Evolutionary conservation across 2,113 vertebrate species (phyloP).

Genomic region (Meleagris gallopavo): DNA sequence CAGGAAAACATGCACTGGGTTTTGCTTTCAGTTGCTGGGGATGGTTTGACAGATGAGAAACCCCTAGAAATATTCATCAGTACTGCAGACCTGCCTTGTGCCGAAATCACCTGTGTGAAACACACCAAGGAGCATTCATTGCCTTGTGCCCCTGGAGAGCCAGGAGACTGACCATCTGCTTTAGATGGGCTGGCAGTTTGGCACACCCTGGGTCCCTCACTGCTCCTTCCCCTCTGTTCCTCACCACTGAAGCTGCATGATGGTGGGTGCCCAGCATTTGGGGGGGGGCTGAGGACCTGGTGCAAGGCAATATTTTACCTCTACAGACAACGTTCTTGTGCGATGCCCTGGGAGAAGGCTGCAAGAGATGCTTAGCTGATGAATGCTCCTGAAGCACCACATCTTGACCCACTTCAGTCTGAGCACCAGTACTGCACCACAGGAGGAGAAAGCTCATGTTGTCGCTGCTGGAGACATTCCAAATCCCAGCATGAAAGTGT

Average conservation of each 20-base stretch:
- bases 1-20: neutral
- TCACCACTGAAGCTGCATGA: fast-evolving
- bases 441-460: neutral
- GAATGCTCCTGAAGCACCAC: neutral
- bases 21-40: neutral
- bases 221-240: neutral
- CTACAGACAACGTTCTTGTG: fast-evolving
- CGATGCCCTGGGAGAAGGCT: neutral
- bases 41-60: neutral
- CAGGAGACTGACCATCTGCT: neutral
- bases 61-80: neutral
- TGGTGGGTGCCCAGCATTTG: fast-evolving
- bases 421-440: neutral
- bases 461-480: neutral
- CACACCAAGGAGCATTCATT: neutral
- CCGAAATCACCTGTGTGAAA: neutral
- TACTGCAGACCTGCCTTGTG: neutral
- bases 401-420: neutral
- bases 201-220: fast-evolving
- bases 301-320: fast-evolving
- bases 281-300: neutral
- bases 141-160: neutral
- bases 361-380: neutral
- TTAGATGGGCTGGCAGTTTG: fast-evolving
- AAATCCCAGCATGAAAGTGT: neutral